Evolutionary conservation across 2,113 vertebrate genomes (phyloP).

Genomic region (Amphilophus citrinellus): DNA sequence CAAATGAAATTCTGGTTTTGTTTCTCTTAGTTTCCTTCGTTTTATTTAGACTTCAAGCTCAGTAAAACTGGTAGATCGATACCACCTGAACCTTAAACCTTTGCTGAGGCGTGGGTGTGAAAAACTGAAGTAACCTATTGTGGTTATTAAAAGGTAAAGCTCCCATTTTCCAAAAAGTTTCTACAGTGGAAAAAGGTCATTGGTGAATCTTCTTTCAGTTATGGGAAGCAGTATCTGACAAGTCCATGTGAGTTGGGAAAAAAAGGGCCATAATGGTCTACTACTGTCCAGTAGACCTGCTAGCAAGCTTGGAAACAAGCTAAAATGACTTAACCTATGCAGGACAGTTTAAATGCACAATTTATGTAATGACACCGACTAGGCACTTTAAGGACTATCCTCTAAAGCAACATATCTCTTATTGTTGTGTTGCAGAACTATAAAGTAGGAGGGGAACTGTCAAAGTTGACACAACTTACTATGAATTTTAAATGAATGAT

Average conservation of each 20-base stretch:
- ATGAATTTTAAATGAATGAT: neutral
- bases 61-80: too few species aligned
- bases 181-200: neutral
- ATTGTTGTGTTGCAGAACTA: neutral
- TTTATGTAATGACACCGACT: conserved; percentile 19
- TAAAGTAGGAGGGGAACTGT: neutral
- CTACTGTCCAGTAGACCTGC: neutral
- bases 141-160: too few species aligned
- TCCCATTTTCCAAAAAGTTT: neutral
- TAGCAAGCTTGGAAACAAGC: neutral
- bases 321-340: too few species aligned
- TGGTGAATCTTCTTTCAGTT: neutral
- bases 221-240: neutral
- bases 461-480: neutral
- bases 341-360: neutral
- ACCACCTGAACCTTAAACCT: too few species aligned
- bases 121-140: too few species aligned
- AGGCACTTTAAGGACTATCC: neutral
- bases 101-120: too few species aligned
- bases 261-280: too few species aligned
- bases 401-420: neutral
- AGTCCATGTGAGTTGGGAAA: too few species aligned
- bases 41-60: too few species aligned
- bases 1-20: too few species aligned
- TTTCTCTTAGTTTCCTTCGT: too few species aligned